phyloP scores from a whole-genome alignment of 2,797 vertebrate genomes.

The Esox masquinongy region DNA sequence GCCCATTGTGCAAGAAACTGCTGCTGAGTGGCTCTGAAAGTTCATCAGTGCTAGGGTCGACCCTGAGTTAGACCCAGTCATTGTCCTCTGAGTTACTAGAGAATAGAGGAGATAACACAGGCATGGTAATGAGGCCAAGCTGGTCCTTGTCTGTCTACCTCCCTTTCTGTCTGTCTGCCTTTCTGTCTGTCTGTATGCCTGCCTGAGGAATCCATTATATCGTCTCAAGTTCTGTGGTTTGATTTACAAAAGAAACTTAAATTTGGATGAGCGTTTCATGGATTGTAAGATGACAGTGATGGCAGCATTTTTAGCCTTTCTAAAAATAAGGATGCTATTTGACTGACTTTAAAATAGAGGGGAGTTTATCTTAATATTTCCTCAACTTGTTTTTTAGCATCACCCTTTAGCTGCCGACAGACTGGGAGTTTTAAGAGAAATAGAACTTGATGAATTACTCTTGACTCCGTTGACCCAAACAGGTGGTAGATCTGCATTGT shows the following conservation, averaged over 20 bases:
- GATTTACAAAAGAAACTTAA: neutral
- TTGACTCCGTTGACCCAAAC: no score
- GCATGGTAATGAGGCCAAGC: slow-evolving; percentile 19
- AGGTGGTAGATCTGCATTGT: no score
- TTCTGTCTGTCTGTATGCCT: neutral
- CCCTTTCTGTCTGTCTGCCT: neutral
- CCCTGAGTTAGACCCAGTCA: slow-evolving; percentile 29
- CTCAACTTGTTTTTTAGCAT: neutral
- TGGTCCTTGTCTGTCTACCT: slow-evolving; percentile 9
- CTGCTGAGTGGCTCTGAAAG: slow-evolving; percentile 38
- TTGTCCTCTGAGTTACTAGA: slow-evolving; percentile 43
- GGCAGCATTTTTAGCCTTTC: neutral
- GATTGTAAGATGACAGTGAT: neutral
- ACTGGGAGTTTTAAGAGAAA: neutral
- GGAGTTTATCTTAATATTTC: neutral
- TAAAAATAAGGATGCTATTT: neutral
- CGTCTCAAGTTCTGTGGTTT: neutral
- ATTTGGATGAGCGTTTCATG: neutral
- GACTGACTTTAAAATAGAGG: neutral
- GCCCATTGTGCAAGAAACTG: slow-evolving; percentile 28
- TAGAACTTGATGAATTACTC: neutral
- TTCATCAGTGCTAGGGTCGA: slow-evolving; percentile 47
- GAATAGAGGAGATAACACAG: slow-evolving; percentile 37
- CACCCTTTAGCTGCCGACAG: neutral
- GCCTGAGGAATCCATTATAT: neutral